Conservation (phyloP, 2,797 vertebrate species). For the Enteromius anoplus region DNA sequence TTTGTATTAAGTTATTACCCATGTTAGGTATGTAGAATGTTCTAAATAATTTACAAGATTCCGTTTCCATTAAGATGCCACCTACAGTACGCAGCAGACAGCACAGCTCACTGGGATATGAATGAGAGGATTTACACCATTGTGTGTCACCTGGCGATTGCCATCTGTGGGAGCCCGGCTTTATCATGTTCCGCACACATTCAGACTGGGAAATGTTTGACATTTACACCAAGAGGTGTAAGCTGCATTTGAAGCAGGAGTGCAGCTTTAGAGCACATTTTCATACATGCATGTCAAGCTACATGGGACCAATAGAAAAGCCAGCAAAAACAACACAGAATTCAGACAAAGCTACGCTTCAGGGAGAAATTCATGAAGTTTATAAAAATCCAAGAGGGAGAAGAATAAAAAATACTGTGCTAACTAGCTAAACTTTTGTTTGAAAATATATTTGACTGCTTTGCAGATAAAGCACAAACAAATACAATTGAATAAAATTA, state of each 20-base stretch:
- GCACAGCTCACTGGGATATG: neutral
- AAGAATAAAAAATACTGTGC: neutral
- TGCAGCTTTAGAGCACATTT: neutral
- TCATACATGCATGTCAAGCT: slow-evolving; percentile 17
- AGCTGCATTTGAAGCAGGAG: slow-evolving; percentile 1
- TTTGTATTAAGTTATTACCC: neutral
- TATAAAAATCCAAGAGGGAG: neutral
- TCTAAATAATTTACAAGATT: slow-evolving; percentile 1
- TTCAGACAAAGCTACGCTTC: neutral
- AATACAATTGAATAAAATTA: neutral
- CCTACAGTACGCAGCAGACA: neutral
- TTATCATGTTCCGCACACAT: neutral
- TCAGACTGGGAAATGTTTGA: slow-evolving; percentile 12
- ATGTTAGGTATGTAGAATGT: neutral
- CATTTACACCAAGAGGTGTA: slow-evolving; percentile 21
- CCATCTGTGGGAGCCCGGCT: neutral
- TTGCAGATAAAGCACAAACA: neutral
- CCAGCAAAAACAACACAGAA: neutral
- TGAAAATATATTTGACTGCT: neutral
- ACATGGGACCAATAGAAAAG: slow-evolving; percentile 12
- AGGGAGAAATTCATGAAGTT: neutral
- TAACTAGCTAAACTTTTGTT: neutral
- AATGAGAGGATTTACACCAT: neutral
- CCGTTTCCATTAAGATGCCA: neutral
- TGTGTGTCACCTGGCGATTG: slow-evolving; percentile 4